A percentile compares a stretch with the other conserved stretches of the same genome.
Conservation (phyloP, 2,888 invertebrate genomes). For the Selenia dentaria region DNA sequence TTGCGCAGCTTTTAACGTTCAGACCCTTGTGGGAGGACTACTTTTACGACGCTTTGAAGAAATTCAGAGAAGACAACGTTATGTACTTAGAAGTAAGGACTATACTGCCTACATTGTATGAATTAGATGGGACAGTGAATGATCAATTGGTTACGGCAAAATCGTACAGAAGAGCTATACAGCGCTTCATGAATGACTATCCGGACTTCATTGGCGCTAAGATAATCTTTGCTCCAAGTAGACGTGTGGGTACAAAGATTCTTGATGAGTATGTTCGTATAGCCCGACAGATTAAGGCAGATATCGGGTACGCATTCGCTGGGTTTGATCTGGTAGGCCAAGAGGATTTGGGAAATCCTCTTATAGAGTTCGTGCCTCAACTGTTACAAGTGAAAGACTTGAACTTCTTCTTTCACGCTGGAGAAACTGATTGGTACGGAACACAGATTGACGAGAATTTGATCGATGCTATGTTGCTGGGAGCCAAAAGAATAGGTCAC, state of each 20-base stretch:
- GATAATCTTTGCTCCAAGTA: conserved; percentile 87
- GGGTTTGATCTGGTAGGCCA: conserved; percentile 94
- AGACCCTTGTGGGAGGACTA: conserved; percentile 87
- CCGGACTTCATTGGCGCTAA: conserved; percentile 88
- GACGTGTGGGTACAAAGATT: conserved; percentile 64
- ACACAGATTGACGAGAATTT: conserved; percentile 88
- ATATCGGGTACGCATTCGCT: conserved; percentile 87
- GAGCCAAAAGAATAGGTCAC: conserved; percentile 91
- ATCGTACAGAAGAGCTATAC: conserved; percentile 83
- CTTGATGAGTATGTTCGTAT: conserved; percentile 72
- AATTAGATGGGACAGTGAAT: conserved; percentile 86
- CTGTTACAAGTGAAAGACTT: conserved; percentile 78
- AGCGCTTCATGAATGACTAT: conserved; percentile 83
- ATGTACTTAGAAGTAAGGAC: conserved; percentile 89
- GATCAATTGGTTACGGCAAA: conserved; percentile 82
- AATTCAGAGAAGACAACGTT: conserved; percentile 87
- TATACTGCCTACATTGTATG: conserved; percentile 86
- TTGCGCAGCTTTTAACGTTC: conserved; percentile 83
- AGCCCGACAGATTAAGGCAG: conserved; percentile 63
- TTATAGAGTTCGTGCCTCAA: conserved; percentile 85
- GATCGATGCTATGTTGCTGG: conserved; percentile 90
- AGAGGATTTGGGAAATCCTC: conserved; percentile 88
- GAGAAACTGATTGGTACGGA: conserved; percentile 92
- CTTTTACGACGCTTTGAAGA: conserved; percentile 86
- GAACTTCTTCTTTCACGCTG: conserved; percentile 91